phyloP scores from a whole-genome alignment of 2,888 invertebrate genomes.

The Dermolepida albohirtum region DNA sequence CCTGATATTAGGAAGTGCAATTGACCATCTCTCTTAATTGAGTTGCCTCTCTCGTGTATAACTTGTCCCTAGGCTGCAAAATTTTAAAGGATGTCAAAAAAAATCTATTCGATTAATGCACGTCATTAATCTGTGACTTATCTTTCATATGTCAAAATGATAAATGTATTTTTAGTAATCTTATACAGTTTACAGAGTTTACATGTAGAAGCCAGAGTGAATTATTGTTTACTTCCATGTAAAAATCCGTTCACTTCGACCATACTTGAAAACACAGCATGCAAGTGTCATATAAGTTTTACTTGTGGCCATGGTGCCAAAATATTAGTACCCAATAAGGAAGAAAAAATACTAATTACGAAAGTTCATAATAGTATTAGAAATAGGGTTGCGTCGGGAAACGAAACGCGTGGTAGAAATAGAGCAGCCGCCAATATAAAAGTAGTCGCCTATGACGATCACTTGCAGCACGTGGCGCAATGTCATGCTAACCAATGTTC shows the following conservation, averaged over 20 bases:
- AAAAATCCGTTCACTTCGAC: constrained; percentile 16
- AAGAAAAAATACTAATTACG: constrained; percentile 24
- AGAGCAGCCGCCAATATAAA: constrained; percentile 28
- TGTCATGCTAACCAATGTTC: constrained; percentile 35
- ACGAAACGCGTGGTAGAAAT: constrained; percentile 21
- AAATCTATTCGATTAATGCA: no score
- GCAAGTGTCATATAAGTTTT: constrained; percentile 1
- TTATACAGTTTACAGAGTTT: not conserved
- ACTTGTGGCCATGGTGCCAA: constrained; percentile 10
- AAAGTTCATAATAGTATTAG: constrained; percentile 26
- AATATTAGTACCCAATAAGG: constrained; percentile 18
- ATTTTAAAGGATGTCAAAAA: no score
- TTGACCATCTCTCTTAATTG: no score
- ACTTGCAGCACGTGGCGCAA: constrained; percentile 34
- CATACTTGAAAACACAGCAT: constrained; percentile 19
- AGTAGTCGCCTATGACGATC: constrained; percentile 24
- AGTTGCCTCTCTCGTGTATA: no score
- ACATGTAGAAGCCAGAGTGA: not conserved
- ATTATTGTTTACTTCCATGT: constrained; percentile 33
- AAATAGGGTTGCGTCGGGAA: constrained; percentile 27
- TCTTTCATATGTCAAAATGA: no score
- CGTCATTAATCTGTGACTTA: no score
- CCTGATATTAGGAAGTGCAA: no score
- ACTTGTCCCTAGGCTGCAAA: no score
- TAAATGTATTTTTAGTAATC: not conserved